These are phyloP conservation scores for Myzus persicae DNA, from an alignment of 1,140 invertebrate genomes.

Conservation along the genomic window DNA sequence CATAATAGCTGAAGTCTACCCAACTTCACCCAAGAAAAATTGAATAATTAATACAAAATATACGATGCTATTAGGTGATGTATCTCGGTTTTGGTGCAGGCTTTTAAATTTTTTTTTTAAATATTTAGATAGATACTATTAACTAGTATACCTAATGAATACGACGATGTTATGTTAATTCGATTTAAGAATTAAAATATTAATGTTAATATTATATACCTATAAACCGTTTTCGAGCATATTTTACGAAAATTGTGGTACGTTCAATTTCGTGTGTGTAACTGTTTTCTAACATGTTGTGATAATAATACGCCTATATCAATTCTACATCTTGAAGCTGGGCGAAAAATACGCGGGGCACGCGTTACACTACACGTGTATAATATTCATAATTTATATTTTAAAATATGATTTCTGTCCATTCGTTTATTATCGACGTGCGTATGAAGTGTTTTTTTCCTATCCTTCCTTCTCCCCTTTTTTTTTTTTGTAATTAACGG, in stretches of 20 bases:
- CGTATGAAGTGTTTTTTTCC: neutral
- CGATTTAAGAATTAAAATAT: no score
- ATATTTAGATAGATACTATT: neutral
- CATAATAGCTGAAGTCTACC: no score
- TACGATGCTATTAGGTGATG: no score
- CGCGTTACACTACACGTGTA: neutral
- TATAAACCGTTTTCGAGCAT: neutral
- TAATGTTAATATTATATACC: neutral
- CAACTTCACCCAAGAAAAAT: no score
- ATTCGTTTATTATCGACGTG: neutral
- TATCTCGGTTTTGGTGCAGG: no score
- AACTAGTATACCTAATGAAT: neutral
- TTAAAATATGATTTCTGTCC: neutral
- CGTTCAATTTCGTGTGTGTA: neutral
- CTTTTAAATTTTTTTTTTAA: neutral
- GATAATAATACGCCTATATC: no score
- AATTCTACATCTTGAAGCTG: neutral
- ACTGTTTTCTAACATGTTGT: no score
- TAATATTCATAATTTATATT: neutral
- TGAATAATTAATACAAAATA: no score
- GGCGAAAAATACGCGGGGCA: neutral
- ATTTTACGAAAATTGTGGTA: no score
- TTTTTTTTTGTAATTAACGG: slow-evolving; percentile 36
- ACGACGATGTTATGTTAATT: neutral
- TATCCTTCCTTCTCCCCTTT: neutral